Percentiles rank a stretch among this genome's conserved stretches.
phyloP scores from a whole-genome alignment of 2,797 vertebrate genomes.

The Microctenopoma steveboyesi region DNA sequence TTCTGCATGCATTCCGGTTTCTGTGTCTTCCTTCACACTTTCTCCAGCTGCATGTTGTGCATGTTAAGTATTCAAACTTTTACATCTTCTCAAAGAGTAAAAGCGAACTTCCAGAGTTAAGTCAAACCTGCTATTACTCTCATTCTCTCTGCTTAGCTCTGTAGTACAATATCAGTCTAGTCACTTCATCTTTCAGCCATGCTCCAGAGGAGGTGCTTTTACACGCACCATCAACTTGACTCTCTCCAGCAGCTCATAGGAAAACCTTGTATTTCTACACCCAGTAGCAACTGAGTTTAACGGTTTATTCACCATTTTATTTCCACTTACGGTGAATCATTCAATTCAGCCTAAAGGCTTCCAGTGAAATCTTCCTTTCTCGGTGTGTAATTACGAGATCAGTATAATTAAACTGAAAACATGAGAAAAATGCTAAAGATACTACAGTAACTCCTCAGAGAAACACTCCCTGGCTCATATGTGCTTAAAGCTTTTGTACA shows the following conservation, averaged over 20 bases:
- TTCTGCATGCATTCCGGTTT: neutral
- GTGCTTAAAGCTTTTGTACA: conserved; percentile 31
- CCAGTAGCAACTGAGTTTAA: conserved; percentile 14
- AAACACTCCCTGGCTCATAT: conserved; percentile 20
- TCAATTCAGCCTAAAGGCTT: conserved; percentile 39
- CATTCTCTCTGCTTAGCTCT: conserved; percentile 19
- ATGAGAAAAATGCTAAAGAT: conserved; percentile 36
- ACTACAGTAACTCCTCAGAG: conserved; percentile 27
- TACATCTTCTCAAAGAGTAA: conserved; percentile 4
- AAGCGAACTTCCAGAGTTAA: conserved; percentile 12
- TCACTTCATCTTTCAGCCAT: conserved; percentile 23
- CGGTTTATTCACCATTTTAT: conserved; percentile 43
- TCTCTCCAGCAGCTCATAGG: conserved; percentile 52
- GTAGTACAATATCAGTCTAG: conserved; percentile 32
- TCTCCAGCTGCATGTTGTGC: neutral
- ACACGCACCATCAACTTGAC: conserved; percentile 56
- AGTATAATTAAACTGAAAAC: conserved; percentile 49
- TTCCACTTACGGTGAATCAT: conserved; percentile 42
- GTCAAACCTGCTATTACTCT: conserved; percentile 28
- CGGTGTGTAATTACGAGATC: conserved; percentile 46
- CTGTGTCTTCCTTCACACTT: neutral
- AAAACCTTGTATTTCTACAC: conserved; percentile 42
- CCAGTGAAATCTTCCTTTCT: conserved; percentile 32
- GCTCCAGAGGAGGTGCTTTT: conserved; percentile 53
- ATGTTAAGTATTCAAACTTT: conserved; percentile 22